phyloP scores from a whole-genome alignment of 2,797 vertebrate genomes.

The Danionella dracula region DNA sequence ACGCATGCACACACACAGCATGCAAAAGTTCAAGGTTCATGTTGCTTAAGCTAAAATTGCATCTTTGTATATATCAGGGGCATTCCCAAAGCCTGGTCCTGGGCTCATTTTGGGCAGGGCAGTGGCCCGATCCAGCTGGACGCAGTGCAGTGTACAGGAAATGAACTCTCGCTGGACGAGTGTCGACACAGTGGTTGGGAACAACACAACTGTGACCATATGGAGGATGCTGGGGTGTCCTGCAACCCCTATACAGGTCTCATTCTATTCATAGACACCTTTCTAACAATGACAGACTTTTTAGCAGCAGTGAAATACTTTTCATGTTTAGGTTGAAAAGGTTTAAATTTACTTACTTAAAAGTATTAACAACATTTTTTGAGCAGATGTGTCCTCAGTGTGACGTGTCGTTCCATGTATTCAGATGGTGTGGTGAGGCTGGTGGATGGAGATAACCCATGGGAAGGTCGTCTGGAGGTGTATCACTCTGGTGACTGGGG shows the following conservation, averaged over 20 bases:
- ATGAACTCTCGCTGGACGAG: conserved; percentile 82
- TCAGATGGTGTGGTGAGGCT: conserved; percentile 80
- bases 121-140: conserved; percentile 85
- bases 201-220: conserved; percentile 93
- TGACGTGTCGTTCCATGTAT: conserved; percentile 12
- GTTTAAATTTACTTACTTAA: too few relatives aligned
- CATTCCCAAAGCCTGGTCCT: conserved; percentile 78
- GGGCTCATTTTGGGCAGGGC: conserved; percentile 84
- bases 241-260: conserved; percentile 80
- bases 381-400: background rate
- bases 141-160: conserved; percentile 83
- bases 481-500: conserved; percentile 87
- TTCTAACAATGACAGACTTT: too few relatives aligned
- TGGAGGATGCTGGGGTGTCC: conserved; percentile 86
- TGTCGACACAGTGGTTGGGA: conserved; percentile 87
- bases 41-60: background rate
- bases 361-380: too few relatives aligned
- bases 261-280: conserved; percentile 2
- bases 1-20: too few relatives aligned
- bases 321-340: too few relatives aligned
- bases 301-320: too few relatives aligned
- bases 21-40: too few relatives aligned
- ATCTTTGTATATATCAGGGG: conserved; percentile 58
- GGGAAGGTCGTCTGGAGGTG: conserved; percentile 87
- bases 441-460: conserved; percentile 73